phyloP scores from a whole-genome alignment of 2,888 invertebrate genomes.

The Julus scanicus region DNA sequence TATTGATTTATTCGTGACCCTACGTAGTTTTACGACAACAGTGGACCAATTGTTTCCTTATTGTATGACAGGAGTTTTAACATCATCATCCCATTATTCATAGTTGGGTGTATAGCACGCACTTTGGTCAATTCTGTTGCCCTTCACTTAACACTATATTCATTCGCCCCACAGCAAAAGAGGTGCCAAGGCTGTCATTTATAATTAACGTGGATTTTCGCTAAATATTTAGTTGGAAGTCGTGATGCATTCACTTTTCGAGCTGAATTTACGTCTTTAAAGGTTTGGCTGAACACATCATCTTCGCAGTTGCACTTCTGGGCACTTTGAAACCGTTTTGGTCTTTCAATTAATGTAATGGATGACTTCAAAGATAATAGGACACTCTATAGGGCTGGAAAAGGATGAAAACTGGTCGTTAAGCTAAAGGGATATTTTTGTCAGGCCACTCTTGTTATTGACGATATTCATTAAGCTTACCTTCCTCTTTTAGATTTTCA shows the following conservation, averaged over 20 bases:
- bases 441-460: slow-evolving; percentile 40
- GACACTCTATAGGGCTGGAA: neutral
- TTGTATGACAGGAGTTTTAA: neutral
- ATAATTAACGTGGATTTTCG: neutral
- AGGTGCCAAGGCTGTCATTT: slow-evolving; percentile 19
- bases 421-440: neutral
- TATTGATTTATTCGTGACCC: too few relatives aligned
- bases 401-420: slow-evolving; percentile 31
- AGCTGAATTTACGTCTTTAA: neutral
- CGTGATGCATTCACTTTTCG: neutral
- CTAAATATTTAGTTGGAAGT: neutral
- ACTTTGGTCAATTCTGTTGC: neutral
- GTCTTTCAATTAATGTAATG: slow-evolving; percentile 44
- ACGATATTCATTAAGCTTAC: neutral
- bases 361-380: slow-evolving; percentile 36
- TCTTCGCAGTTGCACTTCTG: slow-evolving; percentile 28
- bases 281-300: neutral
- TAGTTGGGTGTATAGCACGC: neutral
- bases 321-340: slow-evolving; percentile 26
- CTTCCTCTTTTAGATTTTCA: neutral
- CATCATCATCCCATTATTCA: neutral
- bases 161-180: neutral
- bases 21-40: too few relatives aligned
- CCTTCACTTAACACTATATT: neutral
- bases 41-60: neutral